Evolutionary conservation across 2,113 vertebrate genomes (phyloP), one percentile per base, ranked within the genome.

Genomic region (Trochalopteron elliotii): DNA sequence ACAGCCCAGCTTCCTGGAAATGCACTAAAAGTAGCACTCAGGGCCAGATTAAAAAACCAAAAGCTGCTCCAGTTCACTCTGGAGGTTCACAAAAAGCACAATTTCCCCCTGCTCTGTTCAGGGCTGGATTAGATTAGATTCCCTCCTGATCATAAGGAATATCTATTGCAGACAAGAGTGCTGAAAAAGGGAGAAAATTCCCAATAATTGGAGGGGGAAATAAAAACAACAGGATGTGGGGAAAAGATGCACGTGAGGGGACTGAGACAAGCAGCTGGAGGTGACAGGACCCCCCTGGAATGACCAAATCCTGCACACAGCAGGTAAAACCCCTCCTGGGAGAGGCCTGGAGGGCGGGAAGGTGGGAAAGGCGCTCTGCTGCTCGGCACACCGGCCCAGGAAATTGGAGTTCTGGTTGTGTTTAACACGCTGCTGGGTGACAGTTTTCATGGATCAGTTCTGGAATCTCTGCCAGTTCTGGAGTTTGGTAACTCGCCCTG

Each of bases 1-100:
- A 70, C 28, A 30, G 23, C 56, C 89, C 7, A 89, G 91, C 83
- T 88, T 74, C 96, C 94, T 89, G 84, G 76, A 72, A 76, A 95
- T 72, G 70, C 44, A 55, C 95, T 92, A 25, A 30, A 85, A 93
- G 92, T n/a, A 94, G 94, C 93, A 83, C 75, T 40, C 10, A 10
- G 64, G 67, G 93, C 72, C 75, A 59, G 83, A 92, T 28, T 92
- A 92, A 39, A 39, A 39, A 94, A 96, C 95, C 90, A 94, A 91
- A 92, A 91, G 90, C 86, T 90, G 74, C 28, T 79, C 65, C 80
- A 86, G 61, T 7, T 94, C 75, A 47, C 70, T 70, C 23, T 77
- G 88, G 71, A 91, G 56, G 71, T 50, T 84, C 74, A 61, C 2
- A 83, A 63, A 57, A 63, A 57, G 13, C 53, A 84, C n/a, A 72